Percentiles rank a stretch among this genome's conserved stretches.
phyloP scores from a whole-genome alignment of 2,113 vertebrate species.

The Caranx melampygus region DNA sequence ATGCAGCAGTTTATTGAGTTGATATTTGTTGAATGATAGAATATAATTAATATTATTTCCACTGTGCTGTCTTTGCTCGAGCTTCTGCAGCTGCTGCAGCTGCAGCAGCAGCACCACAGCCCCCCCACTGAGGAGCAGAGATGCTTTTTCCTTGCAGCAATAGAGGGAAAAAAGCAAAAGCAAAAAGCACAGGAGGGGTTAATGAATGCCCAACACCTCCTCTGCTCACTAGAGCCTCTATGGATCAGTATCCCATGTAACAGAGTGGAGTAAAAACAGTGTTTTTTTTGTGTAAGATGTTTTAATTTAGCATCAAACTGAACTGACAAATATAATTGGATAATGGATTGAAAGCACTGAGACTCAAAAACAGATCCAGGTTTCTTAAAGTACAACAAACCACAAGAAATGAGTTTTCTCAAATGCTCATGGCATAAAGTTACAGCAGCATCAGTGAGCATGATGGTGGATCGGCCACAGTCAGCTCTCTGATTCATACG shows the following conservation, averaged over 20 bases:
- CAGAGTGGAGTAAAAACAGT: background rate
- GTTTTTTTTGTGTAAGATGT: background rate
- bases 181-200: background rate
- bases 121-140: background rate
- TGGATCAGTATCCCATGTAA: background rate
- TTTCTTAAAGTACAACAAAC: conserved; percentile 6
- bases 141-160: background rate
- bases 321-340: background rate
- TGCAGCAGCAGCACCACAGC: background rate
- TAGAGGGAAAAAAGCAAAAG: background rate
- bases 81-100: background rate
- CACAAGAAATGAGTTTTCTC: background rate
- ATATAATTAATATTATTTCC: background rate
- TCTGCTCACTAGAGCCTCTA: background rate
- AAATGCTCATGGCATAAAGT: background rate
- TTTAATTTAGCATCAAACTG: background rate
- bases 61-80: background rate
- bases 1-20: background rate
- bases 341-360: background rate
- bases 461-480: conserved; percentile 20
- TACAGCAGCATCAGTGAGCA: background rate
- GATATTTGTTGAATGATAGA: background rate
- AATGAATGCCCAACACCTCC: background rate
- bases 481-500: background rate
- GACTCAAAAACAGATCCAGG: background rate